A percentile compares a stretch with the other conserved stretches of the same genome.
Evolutionary conservation across 1,140 invertebrate species (phyloP).

Genomic region (Grapholita molesta): DNA sequence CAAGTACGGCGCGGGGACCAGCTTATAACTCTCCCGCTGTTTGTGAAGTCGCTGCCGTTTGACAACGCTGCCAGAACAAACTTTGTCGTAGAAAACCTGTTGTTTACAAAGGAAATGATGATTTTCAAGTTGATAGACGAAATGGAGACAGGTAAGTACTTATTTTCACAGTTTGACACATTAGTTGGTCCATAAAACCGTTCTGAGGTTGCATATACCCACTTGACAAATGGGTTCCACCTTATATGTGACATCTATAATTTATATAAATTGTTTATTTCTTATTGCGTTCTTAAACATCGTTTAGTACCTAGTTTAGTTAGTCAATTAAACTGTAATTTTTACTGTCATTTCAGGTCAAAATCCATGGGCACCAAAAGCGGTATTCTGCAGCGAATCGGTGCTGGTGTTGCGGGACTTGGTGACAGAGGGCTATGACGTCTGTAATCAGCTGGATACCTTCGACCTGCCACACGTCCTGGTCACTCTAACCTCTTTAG

Average conservation of each 20-base stretch:
- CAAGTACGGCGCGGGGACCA: slow-evolving; percentile 25
- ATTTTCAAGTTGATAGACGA: slow-evolving; percentile 47
- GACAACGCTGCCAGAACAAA: slow-evolving; percentile 47
- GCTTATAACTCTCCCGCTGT: slow-evolving; percentile 39
- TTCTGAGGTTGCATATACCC: no score
- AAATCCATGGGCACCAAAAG: slow-evolving; percentile 42
- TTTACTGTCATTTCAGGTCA: slow-evolving; percentile 41
- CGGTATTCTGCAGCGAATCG: slow-evolving; percentile 41
- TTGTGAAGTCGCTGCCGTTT: slow-evolving; percentile 48
- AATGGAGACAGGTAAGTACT: slow-evolving; percentile 37
- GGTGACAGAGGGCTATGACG: slow-evolving; percentile 39
- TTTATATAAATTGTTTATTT: no score
- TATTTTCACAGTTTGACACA: no score
- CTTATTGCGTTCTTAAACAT: no score
- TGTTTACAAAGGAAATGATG: slow-evolving; percentile 41
- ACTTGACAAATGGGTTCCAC: no score
- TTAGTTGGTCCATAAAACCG: no score
- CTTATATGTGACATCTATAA: no score
- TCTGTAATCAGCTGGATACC: slow-evolving; percentile 28
- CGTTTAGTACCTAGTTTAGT: no score
- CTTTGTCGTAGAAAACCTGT: slow-evolving; percentile 45
- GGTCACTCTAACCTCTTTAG: slow-evolving; percentile 31
- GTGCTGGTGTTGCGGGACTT: slow-evolving; percentile 54
- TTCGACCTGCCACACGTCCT: slow-evolving; percentile 42
- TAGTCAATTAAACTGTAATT: no score